Percentiles rank a stretch among this genome's conserved stretches.
Evolutionary conservation across 2,113 vertebrate species (phyloP).

Genomic region (Caranx ignobilis): DNA sequence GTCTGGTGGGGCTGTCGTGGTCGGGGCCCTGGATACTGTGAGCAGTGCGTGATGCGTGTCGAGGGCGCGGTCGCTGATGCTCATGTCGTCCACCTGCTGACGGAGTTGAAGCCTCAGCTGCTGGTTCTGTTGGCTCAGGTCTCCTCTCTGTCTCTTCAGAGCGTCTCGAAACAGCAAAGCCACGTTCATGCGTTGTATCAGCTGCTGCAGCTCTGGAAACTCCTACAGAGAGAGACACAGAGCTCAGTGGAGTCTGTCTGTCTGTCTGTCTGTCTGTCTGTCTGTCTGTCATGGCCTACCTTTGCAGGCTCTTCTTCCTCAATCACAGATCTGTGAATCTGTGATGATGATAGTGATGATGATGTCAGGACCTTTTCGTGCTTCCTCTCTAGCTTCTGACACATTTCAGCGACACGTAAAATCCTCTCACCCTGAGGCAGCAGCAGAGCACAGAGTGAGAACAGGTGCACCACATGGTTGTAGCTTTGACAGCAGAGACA

Average conservation of each 20-base stretch:
- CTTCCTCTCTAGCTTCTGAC: conserved; percentile 15
- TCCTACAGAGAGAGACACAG: conserved; percentile 10
- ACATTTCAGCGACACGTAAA: not conserved
- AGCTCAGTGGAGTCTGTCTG: not conserved
- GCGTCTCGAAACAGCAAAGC: not conserved
- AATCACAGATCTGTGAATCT: not conserved
- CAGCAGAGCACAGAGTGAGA: not conserved
- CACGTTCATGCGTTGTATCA: fast-evolving
- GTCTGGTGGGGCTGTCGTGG: fast-evolving
- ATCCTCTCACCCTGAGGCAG: conserved; percentile 45
- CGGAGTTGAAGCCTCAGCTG: conserved; percentile 34
- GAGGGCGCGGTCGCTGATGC: not conserved
- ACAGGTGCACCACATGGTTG: not conserved
- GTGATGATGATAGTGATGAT: not conserved
- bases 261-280: no score
- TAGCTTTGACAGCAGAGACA: not conserved
- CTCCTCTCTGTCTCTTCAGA: not conserved
- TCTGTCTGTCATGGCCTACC: no score
- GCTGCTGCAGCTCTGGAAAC: not conserved
- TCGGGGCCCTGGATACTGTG: not conserved
- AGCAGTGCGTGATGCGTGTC: not conserved
- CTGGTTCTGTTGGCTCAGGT: conserved; percentile 41
- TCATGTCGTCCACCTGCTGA: conserved; percentile 42
- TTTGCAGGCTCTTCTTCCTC: not conserved
- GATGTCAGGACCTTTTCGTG: not conserved